Conservation (phyloP, 2,888 invertebrate species). For the Ryuthela nishihirai region DNA sequence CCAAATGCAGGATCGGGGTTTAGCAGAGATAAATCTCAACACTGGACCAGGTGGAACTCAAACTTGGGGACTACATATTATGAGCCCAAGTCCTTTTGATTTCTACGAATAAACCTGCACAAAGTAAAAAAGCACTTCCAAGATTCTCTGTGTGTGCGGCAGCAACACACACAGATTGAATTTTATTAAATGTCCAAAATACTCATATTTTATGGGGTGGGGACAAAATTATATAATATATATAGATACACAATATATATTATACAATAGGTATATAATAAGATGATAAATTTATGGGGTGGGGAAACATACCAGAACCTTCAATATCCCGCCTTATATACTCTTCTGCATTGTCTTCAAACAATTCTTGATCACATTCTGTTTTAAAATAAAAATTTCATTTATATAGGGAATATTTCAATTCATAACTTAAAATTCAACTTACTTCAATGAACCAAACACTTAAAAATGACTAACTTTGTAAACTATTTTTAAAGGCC, state of each 20-base stretch:
- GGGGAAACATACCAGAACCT: slow-evolving; percentile 65
- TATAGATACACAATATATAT: not conserved
- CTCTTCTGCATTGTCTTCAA: slow-evolving; percentile 98
- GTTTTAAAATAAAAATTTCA: slow-evolving; percentile 40
- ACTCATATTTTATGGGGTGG: not conserved
- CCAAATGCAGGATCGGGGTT: too few relatives aligned
- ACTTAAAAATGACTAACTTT: not conserved
- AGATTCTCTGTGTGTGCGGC: not conserved
- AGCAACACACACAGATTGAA: too few relatives aligned
- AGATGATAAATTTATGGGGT: too few relatives aligned
- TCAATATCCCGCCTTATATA: slow-evolving; percentile 95
- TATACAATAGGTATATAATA: too few relatives aligned
- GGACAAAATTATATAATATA: not conserved
- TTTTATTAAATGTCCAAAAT: not conserved
- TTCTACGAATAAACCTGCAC: too few relatives aligned
- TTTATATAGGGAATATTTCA: not conserved
- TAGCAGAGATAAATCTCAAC: too few relatives aligned
- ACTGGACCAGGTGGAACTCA: too few relatives aligned
- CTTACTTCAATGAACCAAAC: not conserved
- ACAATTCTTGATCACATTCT: slow-evolving; percentile 91
- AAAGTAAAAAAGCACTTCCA: not conserved
- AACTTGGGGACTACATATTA: too few relatives aligned
- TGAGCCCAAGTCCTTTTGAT: too few relatives aligned
- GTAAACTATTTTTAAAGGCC: too few relatives aligned
- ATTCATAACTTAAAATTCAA: not conserved